Conservation (phyloP, 2,797 vertebrate species). For the Cynodonichthys magdalenae region DNA sequence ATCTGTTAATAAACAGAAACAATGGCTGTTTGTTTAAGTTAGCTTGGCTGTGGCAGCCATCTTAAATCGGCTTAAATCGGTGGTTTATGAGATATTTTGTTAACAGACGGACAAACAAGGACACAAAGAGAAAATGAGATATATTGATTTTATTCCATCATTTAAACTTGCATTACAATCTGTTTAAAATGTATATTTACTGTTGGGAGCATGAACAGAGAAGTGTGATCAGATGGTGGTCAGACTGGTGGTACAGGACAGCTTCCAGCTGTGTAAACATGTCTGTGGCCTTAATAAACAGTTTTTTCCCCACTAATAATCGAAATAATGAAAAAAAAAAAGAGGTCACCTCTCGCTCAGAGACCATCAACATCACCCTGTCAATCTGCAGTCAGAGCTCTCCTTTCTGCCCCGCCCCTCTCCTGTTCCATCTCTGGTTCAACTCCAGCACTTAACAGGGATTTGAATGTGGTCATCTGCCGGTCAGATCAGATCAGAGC, state of each 20-base stretch:
- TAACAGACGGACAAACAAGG: no score
- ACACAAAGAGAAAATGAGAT: no score
- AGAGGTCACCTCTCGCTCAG: constrained; percentile 51
- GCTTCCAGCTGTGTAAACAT: neutral
- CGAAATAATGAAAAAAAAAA: constrained; percentile 11
- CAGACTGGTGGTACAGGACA: neutral
- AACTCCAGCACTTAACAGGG: constrained; percentile 76
- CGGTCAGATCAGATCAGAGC: constrained; percentile 64
- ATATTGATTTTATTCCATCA: neutral
- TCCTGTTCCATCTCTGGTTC: constrained; percentile 47
- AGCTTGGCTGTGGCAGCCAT: no score
- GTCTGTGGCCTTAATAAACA: neutral
- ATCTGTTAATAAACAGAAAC: no score
- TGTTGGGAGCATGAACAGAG: no score
- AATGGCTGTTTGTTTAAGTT: no score
- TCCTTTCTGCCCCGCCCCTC: constrained; percentile 10
- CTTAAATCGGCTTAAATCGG: no score
- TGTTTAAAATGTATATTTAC: neutral
- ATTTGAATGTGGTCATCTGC: constrained; percentile 74
- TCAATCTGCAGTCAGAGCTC: constrained; percentile 28
- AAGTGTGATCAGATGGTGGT: constrained; percentile 7
- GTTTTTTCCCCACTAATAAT: neutral
- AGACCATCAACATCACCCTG: constrained; percentile 13
- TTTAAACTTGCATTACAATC: neutral
- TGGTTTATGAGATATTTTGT: no score